Evolutionary conservation across 2,888 invertebrate genomes (phyloP).

Genomic region (Zeuzera pyrina): DNA sequence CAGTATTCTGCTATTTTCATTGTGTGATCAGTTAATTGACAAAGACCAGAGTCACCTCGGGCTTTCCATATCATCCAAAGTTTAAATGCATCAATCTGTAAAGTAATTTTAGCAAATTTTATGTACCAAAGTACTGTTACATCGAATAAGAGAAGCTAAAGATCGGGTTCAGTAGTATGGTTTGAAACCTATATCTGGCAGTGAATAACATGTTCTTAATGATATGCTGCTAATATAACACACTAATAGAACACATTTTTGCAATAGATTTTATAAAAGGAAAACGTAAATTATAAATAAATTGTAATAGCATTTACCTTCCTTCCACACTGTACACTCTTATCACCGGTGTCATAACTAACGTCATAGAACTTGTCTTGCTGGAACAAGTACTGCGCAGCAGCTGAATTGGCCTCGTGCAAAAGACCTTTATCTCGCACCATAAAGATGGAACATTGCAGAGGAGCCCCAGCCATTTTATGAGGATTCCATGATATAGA

Average conservation of each 20-base stretch:
- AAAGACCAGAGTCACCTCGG: conserved; percentile 76
- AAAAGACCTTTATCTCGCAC: conserved; percentile 74
- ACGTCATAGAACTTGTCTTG: conserved; percentile 89
- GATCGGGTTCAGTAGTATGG: too few relatives aligned
- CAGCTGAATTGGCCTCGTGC: conserved; percentile 78
- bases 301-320: conserved; percentile 75
- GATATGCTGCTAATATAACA: too few relatives aligned
- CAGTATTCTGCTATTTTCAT: conserved; percentile 77
- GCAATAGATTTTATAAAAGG: too few relatives aligned
- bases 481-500: conserved; percentile 91
- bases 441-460: conserved; percentile 83
- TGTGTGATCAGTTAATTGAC: conserved; percentile 75
- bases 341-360: conserved; percentile 86
- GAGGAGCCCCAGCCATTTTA: conserved; percentile 85
- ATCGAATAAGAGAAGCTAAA: too few relatives aligned
- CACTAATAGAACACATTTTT: too few relatives aligned
- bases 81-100: conserved; percentile 90
- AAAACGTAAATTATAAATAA: too few relatives aligned
- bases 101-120: too few relatives aligned
- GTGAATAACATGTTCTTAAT: too few relatives aligned
- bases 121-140: too few relatives aligned
- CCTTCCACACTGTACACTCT: conserved; percentile 93
- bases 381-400: conserved; percentile 85
- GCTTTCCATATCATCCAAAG: conserved; percentile 95
- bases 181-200: conserved; percentile 4